Evolutionary conservation across 2,113 vertebrate species (phyloP).

Genomic region (Phalacrocorax carbo): DNA sequence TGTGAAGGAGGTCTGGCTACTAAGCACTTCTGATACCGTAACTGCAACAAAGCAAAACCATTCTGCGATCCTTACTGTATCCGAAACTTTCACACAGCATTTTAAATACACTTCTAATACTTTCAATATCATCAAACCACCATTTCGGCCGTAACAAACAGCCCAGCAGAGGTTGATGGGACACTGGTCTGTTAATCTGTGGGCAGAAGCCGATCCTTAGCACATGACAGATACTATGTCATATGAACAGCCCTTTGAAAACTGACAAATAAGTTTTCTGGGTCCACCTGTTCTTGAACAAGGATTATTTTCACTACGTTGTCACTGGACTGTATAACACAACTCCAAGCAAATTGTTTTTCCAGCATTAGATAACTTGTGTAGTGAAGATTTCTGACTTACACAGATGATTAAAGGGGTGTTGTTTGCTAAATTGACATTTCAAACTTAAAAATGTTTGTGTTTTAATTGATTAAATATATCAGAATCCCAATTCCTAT

Average conservation of each 20-base stretch:
- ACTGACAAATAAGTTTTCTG: not conserved
- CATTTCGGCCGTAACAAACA: not conserved
- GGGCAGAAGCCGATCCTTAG: not conserved
- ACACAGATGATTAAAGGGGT: not conserved
- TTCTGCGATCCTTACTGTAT: not conserved
- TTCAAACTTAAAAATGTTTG: not conserved
- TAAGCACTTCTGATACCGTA: constrained; percentile 98
- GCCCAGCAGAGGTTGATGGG: not conserved
- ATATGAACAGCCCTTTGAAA: not conserved
- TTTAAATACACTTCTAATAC: not conserved
- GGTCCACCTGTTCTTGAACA: not conserved
- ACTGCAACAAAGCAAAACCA: constrained; percentile 71
- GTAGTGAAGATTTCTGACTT: not conserved
- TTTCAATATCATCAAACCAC: not conserved
- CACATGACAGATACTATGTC: not conserved
- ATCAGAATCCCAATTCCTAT: not conserved
- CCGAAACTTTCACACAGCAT: not conserved
- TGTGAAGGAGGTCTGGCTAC: constrained; percentile 91
- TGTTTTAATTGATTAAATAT: not conserved
- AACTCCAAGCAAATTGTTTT: not conserved
- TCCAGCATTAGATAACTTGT: not conserved
- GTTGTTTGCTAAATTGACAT: not conserved
- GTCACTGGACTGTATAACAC: not conserved
- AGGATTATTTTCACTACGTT: not conserved
- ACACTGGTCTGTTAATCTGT: not conserved